Evolutionary conservation across 2,888 invertebrate genomes (phyloP), one percentile per base, ranked within the genome.

Genomic region (Osedax frankpressi): DNA sequence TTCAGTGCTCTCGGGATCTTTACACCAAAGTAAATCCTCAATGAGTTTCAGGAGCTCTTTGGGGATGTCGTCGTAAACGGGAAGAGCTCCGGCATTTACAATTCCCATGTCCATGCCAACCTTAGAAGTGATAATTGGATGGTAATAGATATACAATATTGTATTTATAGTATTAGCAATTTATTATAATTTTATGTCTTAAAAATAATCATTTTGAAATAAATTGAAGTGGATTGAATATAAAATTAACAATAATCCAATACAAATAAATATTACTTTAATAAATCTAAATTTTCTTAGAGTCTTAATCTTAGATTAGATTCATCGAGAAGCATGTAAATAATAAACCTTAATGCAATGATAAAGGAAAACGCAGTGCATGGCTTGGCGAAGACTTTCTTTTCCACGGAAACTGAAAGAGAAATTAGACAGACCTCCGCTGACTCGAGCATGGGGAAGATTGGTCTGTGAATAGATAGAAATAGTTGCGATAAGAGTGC

Each of bases 81-180:
- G 87, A 60, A 88, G 80, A 71, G 83, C 83, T 6, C 88, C 88
- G 44, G 88, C 88, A 81, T 88, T 88, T 6, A 88, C 88, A 74
- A 88, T 88, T 27, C 87, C 88, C 87, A 88, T 88, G 79, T 87
- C 87, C 85, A 88, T 82, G 24, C 88, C 88, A 75, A 85, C 84
- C 82, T n/a, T n/a, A n/a, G n/a, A n/a, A n/a, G n/a, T n/a, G n/a
- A n/a, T n/a, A n/a, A n/a, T n/a, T n/a, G n/a, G n/a, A n/a, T n/a
- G n/a, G n/a, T n/a, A n/a, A n/a, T n/a, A n/a, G n/a, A n/a, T n/a
- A n/a, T n/a, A n/a, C n/a, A n/a, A n/a, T n/a, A n/a, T n/a, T n/a
- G n/a, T n/a, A n/a, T n/a, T n/a, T n/a, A n/a, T n/a, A n/a, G n/a
- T n/a, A n/a, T n/a, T n/a, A n/a, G n/a, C n/a, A n/a, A n/a, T n/a